These are phyloP conservation scores for Athalia cordata DNA, from an alignment of 2,888 invertebrate genomes.

Conservation along the genomic window DNA sequence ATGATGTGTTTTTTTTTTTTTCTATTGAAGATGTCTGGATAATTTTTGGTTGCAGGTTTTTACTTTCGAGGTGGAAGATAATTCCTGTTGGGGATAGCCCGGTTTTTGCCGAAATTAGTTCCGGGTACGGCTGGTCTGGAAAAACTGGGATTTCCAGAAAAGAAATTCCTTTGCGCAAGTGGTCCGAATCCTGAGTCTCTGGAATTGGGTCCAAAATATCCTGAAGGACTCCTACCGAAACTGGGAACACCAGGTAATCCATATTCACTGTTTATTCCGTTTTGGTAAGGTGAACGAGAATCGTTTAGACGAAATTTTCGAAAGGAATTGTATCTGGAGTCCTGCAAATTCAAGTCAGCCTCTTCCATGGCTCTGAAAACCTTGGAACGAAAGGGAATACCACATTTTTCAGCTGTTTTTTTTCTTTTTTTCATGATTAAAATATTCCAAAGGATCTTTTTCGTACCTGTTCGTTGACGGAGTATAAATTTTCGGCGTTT, in stretches of 20 bases:
- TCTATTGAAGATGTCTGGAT: too few species aligned
- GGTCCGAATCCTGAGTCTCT: neutral
- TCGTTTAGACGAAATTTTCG: neutral
- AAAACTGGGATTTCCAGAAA: neutral
- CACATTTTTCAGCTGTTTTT: too few species aligned
- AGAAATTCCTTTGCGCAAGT: neutral
- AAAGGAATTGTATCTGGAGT: conserved; percentile 5
- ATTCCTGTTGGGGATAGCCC: too few species aligned
- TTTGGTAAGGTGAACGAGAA: neutral
- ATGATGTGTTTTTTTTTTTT: too few species aligned
- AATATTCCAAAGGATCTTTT: neutral
- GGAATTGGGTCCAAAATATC: neutral
- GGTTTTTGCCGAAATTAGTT: neutral
- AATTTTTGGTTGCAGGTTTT: too few species aligned
- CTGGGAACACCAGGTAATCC: neutral
- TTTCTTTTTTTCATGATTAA: too few species aligned
- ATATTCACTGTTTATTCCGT: neutral
- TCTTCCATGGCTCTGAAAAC: conserved; percentile 63
- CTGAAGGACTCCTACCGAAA: neutral
- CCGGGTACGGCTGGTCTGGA: neutral
- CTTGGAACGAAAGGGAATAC: neutral
- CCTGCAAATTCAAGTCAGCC: conserved; percentile 48
- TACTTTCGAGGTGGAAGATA: too few species aligned
- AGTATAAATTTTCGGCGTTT: conserved; percentile 73
- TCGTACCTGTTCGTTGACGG: conserved; percentile 71